phyloP scores from a whole-genome alignment of 2,888 invertebrate species.

The Drosophila formosana region DNA sequence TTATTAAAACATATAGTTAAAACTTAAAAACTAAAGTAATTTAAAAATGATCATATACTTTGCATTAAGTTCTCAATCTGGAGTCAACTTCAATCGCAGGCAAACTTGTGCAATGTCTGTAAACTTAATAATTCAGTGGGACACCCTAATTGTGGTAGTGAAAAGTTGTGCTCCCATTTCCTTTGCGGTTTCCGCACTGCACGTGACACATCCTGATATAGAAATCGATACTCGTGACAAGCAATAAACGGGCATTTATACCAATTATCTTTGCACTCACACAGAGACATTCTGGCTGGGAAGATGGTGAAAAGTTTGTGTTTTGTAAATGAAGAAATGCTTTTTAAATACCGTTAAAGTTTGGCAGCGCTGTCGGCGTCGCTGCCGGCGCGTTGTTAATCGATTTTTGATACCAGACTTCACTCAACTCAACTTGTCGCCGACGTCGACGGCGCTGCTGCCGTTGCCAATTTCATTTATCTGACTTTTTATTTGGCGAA shows the following conservation, averaged over 20 bases:
- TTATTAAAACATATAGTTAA: no score
- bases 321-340: slow-evolving; percentile 58
- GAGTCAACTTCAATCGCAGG: no score
- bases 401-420: slow-evolving; percentile 74
- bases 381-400: slow-evolving; percentile 69
- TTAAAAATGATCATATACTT: no score
- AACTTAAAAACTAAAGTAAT: no score
- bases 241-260: slow-evolving; percentile 74
- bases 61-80: no score
- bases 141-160: slow-evolving; percentile 9
- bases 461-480: slow-evolving; percentile 76
- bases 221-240: slow-evolving; percentile 76
- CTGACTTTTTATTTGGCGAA: slow-evolving; percentile 61
- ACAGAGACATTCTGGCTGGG: slow-evolving; percentile 16
- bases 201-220: slow-evolving; percentile 75
- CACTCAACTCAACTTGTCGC: slow-evolving; percentile 67
- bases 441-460: slow-evolving; percentile 27
- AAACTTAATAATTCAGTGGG: slow-evolving; percentile 7
- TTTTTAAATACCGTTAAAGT: slow-evolving; percentile 67
- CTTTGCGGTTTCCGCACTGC: slow-evolving; percentile 54
- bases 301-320: slow-evolving; percentile 37
- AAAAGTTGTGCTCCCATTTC: slow-evolving; percentile 44
- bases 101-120: background rate
- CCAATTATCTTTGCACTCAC: slow-evolving; percentile 65
- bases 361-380: slow-evolving; percentile 42